These are phyloP conservation scores for Macrotis lagotis DNA, from an alignment of 2,113 vertebrate genomes.

Conservation along the genomic window DNA sequence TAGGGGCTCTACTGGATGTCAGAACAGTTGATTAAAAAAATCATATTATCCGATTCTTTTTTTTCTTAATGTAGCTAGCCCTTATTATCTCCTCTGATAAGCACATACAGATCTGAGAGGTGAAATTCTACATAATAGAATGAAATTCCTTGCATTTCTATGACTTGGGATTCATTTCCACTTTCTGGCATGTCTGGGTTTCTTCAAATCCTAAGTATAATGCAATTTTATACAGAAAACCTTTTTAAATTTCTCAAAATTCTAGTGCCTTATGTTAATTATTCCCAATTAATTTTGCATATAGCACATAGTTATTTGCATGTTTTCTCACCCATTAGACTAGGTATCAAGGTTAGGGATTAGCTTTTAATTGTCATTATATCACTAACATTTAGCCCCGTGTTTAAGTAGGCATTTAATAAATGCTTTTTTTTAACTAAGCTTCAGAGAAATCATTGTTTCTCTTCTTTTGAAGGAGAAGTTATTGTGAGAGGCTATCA, in stretches of 20 bases:
- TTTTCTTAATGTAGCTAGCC: not conserved
- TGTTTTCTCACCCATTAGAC: not conserved
- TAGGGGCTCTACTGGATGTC: not conserved
- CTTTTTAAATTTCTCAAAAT: not conserved
- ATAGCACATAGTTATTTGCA: not conserved
- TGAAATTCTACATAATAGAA: not conserved
- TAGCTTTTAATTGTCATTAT: not conserved
- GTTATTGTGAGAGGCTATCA: not conserved
- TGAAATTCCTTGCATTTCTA: not conserved
- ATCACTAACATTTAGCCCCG: not conserved
- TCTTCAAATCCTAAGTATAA: not conserved
- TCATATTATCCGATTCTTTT: not conserved
- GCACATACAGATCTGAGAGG: not conserved
- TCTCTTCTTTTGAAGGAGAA: not conserved
- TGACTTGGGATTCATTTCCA: not conserved
- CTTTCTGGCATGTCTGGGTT: not conserved
- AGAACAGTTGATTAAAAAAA: not conserved
- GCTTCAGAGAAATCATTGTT: not conserved
- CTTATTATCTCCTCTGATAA: not conserved
- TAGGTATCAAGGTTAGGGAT: not conserved
- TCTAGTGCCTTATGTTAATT: not conserved
- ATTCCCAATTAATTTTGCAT: not conserved
- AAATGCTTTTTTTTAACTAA: not conserved
- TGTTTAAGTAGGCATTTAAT: not conserved
- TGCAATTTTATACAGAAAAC: not conserved